A percentile compares a stretch with the other conserved stretches of the same genome.
These are phyloP conservation scores for Frankliniella intonsa DNA, from an alignment of 2,888 invertebrate genomes.

Conservation along the genomic window DNA sequence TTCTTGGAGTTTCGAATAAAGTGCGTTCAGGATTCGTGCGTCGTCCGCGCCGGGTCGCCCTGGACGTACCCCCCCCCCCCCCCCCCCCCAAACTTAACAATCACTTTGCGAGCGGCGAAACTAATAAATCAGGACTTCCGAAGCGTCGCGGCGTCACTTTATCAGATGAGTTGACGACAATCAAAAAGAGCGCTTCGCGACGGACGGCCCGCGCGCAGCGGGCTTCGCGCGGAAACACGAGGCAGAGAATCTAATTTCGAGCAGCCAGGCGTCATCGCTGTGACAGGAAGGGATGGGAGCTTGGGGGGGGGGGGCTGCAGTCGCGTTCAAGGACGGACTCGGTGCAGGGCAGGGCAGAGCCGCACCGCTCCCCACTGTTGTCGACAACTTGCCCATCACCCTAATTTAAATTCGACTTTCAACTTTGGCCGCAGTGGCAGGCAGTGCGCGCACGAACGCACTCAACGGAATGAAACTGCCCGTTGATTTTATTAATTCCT, in stretches of 20 bases:
- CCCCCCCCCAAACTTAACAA: too few relatives aligned
- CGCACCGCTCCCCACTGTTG: background rate
- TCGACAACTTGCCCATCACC: background rate
- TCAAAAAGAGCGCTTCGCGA: background rate
- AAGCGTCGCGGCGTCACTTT: background rate
- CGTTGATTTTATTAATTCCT: background rate
- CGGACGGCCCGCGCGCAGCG: too few relatives aligned
- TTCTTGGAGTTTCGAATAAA: too few relatives aligned
- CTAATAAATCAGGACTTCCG: too few relatives aligned
- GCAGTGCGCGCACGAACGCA: background rate
- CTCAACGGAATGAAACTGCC: background rate
- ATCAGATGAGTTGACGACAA: background rate
- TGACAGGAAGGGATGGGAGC: background rate
- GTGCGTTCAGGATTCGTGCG: background rate
- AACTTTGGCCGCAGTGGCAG: background rate
- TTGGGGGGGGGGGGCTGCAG: too few relatives aligned
- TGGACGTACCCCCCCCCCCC: too few relatives aligned
- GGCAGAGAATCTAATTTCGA: background rate
- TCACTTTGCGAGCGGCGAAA: too few relatives aligned
- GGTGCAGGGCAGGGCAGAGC: background rate
- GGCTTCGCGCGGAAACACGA: background rate
- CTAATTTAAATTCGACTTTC: background rate
- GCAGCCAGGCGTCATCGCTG: background rate
- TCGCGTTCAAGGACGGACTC: background rate
- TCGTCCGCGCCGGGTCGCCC: background rate